Conservation (phyloP, 2,797 vertebrate genomes). For the Petrocephalus schoutedeni region DNA sequence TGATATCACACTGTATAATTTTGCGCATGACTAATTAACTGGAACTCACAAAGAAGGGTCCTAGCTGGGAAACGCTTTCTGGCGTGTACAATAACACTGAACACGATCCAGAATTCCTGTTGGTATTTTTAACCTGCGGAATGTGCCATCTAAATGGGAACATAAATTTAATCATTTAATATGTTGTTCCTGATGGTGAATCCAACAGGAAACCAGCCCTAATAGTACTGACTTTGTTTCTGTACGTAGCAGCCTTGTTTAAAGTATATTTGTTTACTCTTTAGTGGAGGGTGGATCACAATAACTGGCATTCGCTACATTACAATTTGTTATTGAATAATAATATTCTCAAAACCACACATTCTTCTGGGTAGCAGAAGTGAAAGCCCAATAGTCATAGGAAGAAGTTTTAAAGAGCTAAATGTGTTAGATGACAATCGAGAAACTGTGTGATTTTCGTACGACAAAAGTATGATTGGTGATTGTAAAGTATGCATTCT, state of each 20-base stretch:
- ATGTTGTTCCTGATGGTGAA: background rate
- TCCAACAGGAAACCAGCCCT: background rate
- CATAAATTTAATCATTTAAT: background rate
- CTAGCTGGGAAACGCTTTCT: conserved; percentile 1
- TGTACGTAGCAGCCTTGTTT: background rate
- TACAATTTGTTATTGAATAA: background rate
- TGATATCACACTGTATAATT: conserved; percentile 1
- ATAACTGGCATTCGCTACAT: background rate
- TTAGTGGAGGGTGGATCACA: background rate
- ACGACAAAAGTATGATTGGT: background rate
- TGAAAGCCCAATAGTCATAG: background rate
- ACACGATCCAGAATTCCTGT: background rate
- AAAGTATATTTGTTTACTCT: background rate
- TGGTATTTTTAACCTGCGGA: background rate
- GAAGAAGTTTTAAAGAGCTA: background rate
- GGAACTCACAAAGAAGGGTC: background rate
- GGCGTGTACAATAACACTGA: background rate
- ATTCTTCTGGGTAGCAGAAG: background rate
- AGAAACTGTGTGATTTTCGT: background rate
- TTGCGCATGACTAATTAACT: conserved; percentile 8
- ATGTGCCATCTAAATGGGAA: background rate
- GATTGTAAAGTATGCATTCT: background rate
- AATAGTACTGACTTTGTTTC: background rate
- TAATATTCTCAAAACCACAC: background rate
- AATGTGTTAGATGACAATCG: background rate